Evolutionary conservation across 2,888 invertebrate species (phyloP).

Genomic region (Crematogaster levior): DNA sequence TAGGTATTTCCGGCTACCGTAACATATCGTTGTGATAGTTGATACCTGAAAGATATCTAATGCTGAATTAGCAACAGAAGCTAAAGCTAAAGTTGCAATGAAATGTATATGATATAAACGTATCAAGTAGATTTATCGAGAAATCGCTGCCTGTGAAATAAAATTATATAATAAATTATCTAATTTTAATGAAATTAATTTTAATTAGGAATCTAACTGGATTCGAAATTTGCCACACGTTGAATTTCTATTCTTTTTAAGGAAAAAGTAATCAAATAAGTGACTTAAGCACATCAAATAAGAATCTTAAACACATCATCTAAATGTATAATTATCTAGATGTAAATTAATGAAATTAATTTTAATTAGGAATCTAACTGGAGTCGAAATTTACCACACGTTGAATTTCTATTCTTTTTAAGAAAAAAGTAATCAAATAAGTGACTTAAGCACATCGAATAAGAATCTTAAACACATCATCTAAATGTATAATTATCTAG

Average conservation of each 20-base stretch:
- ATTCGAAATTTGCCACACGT: background rate
- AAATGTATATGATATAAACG: background rate
- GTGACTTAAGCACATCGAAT: no score
- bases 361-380: background rate
- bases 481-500: background rate
- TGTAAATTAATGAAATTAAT: background rate
- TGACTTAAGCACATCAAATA: no score
- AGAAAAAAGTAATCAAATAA: no score
- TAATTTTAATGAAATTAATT: background rate
- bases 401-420: background rate
- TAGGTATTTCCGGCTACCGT: conserved; percentile 2
- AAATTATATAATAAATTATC: background rate
- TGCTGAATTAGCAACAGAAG: background rate
- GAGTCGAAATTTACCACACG: background rate
- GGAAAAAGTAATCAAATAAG: no score
- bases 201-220: background rate
- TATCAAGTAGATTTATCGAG: background rate
- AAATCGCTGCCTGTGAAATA: background rate
- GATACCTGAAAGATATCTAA: background rate
- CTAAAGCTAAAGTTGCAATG: background rate
- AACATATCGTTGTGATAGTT: background rate
- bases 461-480: background rate
- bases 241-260: no score
- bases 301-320: background rate
- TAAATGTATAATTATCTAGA: background rate